A percentile compares a stretch with the other conserved stretches of the same genome.
These are phyloP conservation scores for Pontoporia blainvillei DNA, from an alignment of 2,113 vertebrate species.

Conservation along the genomic window DNA sequence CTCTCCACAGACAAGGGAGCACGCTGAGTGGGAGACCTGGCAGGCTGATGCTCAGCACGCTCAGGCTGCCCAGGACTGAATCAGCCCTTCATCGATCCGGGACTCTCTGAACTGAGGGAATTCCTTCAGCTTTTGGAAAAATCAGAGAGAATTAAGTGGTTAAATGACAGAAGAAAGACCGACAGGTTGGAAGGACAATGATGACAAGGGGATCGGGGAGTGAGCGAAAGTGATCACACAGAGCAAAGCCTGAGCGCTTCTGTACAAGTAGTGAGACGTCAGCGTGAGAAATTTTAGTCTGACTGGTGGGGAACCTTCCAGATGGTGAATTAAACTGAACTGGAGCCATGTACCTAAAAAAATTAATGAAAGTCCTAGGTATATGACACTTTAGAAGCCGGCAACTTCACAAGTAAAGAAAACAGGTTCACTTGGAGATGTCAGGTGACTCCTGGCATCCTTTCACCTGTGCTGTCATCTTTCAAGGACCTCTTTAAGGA, in stretches of 20 bases:
- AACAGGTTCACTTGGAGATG: neutral
- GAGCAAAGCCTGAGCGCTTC: neutral
- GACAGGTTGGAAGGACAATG: neutral
- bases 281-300: neutral
- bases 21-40: rapidly evolving
- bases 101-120: neutral
- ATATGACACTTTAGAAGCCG: neutral
- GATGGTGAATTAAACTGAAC: neutral
- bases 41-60: rapidly evolving
- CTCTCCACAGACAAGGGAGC: neutral
- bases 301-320: neutral
- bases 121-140: neutral
- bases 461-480: neutral
- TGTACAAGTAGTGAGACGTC: neutral
- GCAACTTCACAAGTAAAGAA: neutral
- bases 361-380: neutral
- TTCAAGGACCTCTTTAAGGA: neutral
- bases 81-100: neutral
- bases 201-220: neutral
- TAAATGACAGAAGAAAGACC: neutral
- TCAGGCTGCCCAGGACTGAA: no score
- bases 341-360: neutral
- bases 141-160: neutral
- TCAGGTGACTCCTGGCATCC: no score
- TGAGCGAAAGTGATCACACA: rapidly evolving